Evolutionary conservation across 2,888 invertebrate species (phyloP).

Genomic region (Andricus curvator): DNA sequence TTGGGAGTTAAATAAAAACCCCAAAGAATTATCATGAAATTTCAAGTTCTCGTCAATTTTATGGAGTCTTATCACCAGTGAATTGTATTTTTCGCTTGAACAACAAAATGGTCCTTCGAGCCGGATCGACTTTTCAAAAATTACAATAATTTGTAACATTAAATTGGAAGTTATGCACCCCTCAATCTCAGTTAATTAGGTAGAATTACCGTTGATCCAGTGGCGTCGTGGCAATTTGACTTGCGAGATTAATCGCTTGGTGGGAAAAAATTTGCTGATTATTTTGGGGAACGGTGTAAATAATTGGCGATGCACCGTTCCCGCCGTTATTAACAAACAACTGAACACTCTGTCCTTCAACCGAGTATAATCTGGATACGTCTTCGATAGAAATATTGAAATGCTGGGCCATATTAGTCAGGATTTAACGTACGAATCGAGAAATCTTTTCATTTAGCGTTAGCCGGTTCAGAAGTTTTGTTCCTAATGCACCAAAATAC

Average conservation of each 20-base stretch:
- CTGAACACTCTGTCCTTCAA: conserved; percentile 72
- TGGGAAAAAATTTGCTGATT: conserved; percentile 68
- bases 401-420: conserved; percentile 75
- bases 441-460: conserved; percentile 57
- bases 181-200: conserved; percentile 10
- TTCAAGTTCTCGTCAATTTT: too few relatives aligned
- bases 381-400: conserved; percentile 74
- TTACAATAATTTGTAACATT: not conserved
- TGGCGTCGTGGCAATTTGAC: conserved; percentile 66
- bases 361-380: conserved; percentile 68
- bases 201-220: conserved; percentile 75
- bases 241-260: conserved; percentile 69
- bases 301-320: conserved; percentile 67
- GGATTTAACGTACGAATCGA: conserved; percentile 60
- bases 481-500: conserved; percentile 59
- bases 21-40: too few relatives aligned
- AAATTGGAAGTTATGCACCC: conserved; percentile 6
- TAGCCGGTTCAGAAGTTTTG: conserved; percentile 55
- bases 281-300: conserved; percentile 69
- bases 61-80: too few relatives aligned
- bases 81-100: too few relatives aligned
- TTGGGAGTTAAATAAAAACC: too few relatives aligned
- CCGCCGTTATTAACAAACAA: conserved; percentile 72
- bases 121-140: too few relatives aligned
- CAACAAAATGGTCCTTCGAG: too few relatives aligned